Conservation (phyloP, 1,140 invertebrate genomes). For the Idris sp. region DNA sequence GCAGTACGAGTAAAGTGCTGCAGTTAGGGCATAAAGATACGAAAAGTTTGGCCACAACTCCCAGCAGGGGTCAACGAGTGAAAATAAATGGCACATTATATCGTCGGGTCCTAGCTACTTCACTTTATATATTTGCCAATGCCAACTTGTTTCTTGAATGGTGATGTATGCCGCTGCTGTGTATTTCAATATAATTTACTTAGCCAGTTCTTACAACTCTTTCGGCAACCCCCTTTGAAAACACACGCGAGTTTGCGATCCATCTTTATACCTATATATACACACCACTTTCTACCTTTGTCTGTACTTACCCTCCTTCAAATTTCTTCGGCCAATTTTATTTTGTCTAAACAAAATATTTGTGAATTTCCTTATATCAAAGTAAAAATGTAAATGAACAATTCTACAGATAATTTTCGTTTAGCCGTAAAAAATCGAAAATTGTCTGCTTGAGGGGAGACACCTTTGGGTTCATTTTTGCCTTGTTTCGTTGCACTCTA, state of each 20-base stretch:
- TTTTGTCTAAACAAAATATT: too few species aligned
- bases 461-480: too few species aligned
- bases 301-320: too few species aligned
- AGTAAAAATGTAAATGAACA: too few species aligned
- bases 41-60: constrained; percentile 37
- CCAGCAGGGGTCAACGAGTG: constrained; percentile 45
- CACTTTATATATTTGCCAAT: constrained; percentile 44
- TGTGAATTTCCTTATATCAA: too few species aligned
- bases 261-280: constrained; percentile 42
- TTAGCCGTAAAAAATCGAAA: too few species aligned
- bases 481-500: too few species aligned
- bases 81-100: constrained; percentile 57
- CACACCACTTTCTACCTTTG: too few species aligned
- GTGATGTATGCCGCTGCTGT: constrained; percentile 33
- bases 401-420: too few species aligned
- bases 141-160: constrained; percentile 15
- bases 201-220: constrained; percentile 33
- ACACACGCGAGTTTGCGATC: constrained; percentile 39
- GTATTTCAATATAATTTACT: constrained; percentile 54
- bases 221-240: constrained; percentile 43
- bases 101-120: constrained; percentile 39
- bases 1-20: constrained; percentile 16
- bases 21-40: constrained; percentile 28
- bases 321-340: too few species aligned
- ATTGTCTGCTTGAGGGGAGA: too few species aligned